Evolutionary conservation across 2,888 invertebrate genomes (phyloP).

Genomic region (Dolichomitus sp.): DNA sequence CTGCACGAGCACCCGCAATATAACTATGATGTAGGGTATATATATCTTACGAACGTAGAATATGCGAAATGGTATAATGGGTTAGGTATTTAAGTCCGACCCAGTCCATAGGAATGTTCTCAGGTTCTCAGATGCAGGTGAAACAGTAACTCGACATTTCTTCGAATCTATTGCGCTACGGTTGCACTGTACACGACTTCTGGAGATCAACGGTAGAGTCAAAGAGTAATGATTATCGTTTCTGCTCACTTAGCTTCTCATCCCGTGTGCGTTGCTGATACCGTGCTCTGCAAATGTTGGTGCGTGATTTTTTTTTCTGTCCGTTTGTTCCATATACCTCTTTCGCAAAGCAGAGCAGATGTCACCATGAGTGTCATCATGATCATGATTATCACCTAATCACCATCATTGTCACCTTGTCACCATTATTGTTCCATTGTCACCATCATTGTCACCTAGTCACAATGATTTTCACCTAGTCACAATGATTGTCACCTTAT

Average conservation of each 20-base stretch:
- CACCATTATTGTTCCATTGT: no score
- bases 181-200: slow-evolving; percentile 22
- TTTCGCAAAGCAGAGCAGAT: not conserved
- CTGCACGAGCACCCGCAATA: slow-evolving; percentile 52
- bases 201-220: slow-evolving; percentile 50
- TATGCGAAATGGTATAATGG: slow-evolving; percentile 50
- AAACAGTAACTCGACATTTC: slow-evolving; percentile 59
- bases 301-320: not conserved
- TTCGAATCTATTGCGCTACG: slow-evolving; percentile 60
- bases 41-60: slow-evolving; percentile 28
- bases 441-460: no score
- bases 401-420: no score
- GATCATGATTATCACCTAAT: no score
- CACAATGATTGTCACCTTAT: no score
- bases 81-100: slow-evolving; percentile 44
- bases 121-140: slow-evolving; percentile 41
- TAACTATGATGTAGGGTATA: slow-evolving; percentile 46
- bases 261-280: slow-evolving; percentile 16
- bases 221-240: slow-evolving; percentile 64
- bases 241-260: slow-evolving; percentile 55
- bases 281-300: not conserved
- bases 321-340: not conserved
- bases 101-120: slow-evolving; percentile 41
- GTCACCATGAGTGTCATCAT: not conserved
- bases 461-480: no score